phyloP scores from a whole-genome alignment of 1,140 invertebrate genomes.

The Argopecten irradians region DNA sequence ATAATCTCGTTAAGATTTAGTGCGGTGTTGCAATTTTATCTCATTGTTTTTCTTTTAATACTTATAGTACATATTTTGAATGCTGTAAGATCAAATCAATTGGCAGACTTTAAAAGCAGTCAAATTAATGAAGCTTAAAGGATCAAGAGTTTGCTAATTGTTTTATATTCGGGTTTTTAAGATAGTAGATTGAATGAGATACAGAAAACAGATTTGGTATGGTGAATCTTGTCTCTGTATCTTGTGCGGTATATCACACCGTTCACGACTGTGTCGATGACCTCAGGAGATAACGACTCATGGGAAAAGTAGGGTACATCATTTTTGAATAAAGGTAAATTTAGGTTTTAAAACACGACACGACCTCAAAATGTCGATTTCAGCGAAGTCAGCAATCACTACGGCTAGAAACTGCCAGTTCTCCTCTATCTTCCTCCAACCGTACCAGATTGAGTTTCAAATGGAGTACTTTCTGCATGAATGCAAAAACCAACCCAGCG shows the following conservation, averaged over 20 bases:
- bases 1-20: no score
- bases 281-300: background rate
- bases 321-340: background rate
- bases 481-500: slow-evolving; percentile 20
- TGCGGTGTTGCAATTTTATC: no score
- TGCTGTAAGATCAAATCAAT: background rate
- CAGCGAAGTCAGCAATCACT: slow-evolving; percentile 6
- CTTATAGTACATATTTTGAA: no score
- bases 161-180: background rate
- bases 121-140: no score
- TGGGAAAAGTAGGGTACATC: slow-evolving; percentile 20
- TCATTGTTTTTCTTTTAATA: no score
- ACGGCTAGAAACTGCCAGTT: background rate
- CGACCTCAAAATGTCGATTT: slow-evolving; percentile 21
- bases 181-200: background rate
- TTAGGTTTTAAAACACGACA: background rate
- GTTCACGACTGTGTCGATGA: background rate
- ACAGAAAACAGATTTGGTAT: background rate
- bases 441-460: slow-evolving; percentile 16
- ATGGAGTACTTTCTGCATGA: slow-evolving; percentile 5
- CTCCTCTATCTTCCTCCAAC: background rate
- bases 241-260: background rate
- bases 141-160: no score
- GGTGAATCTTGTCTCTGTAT: background rate
- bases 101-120: background rate